Percentiles rank a stretch among this genome's conserved stretches.
Conservation (phyloP, 2,888 invertebrate genomes). For the Craniophora ligustri region DNA sequence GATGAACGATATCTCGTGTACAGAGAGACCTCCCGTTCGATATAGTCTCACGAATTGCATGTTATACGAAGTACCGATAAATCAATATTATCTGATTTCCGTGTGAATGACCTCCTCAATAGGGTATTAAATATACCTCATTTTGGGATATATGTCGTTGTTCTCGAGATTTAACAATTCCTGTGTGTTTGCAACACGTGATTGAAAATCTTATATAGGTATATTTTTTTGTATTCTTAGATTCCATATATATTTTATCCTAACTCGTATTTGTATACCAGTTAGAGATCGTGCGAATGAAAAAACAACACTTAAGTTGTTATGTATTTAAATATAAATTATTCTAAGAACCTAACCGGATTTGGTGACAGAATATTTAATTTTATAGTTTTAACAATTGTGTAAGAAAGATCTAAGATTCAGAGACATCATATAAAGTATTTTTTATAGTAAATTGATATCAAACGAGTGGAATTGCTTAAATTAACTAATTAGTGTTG, state of each 20-base stretch:
- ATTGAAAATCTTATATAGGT: background rate
- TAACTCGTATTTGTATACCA: no score
- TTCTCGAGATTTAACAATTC: slow-evolving; percentile 1
- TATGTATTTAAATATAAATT: background rate
- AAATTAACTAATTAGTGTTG: no score
- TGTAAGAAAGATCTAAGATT: slow-evolving; percentile 3
- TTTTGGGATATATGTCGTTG: slow-evolving; percentile 11
- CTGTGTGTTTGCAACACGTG: background rate
- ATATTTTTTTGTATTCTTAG: no score
- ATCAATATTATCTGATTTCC: slow-evolving; percentile 38
- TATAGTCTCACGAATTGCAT: slow-evolving; percentile 53
- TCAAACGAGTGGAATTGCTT: no score
- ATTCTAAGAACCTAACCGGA: slow-evolving; percentile 9
- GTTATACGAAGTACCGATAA: slow-evolving; percentile 42
- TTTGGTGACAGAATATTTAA: background rate
- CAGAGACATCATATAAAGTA: no score
- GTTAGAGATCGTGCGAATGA: no score
- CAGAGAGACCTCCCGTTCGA: slow-evolving; percentile 40
- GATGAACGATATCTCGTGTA: slow-evolving; percentile 42
- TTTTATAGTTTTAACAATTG: slow-evolving; percentile 9
- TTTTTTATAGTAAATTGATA: no score
- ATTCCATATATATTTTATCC: no score
- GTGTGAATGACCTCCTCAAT: slow-evolving; percentile 34
- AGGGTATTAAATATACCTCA: slow-evolving; percentile 17
- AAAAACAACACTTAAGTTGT: no score